phyloP scores from a whole-genome alignment of 2,113 vertebrate genomes.

The Electrona antarctica region DNA sequence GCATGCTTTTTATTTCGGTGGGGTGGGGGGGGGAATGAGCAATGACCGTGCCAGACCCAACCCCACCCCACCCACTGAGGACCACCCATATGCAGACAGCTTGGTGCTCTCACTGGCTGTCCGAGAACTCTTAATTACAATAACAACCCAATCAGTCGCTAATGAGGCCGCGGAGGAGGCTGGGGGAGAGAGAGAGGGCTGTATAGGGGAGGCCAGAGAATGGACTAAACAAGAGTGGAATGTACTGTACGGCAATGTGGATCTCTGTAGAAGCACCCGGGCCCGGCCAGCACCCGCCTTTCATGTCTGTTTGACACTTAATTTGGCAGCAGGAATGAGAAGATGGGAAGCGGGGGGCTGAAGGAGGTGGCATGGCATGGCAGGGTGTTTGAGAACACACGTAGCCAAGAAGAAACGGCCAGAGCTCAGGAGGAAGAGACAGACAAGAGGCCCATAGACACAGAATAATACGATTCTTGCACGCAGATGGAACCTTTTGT shows the following conservation, averaged over 20 bases:
- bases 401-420: background rate
- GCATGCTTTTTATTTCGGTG: background rate
- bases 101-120: conserved; percentile 50
- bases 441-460: too few species aligned
- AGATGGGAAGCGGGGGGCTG: conserved; percentile 11
- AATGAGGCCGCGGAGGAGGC: conserved; percentile 47
- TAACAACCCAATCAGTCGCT: conserved; percentile 67
- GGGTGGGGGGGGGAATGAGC: conserved; percentile 33
- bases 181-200: background rate
- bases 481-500: too few species aligned
- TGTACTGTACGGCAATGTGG: conserved; percentile 56
- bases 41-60: conserved; percentile 49
- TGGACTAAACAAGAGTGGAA: conserved; percentile 50
- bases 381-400: conserved; percentile 41
- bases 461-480: too few species aligned
- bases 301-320: conserved; percentile 67
- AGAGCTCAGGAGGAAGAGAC: too few species aligned
- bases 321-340: conserved; percentile 70
- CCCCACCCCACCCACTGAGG: conserved; percentile 44
- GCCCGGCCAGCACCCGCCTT: conserved; percentile 42
- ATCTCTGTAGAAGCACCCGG: conserved; percentile 49
- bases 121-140: conserved; percentile 68
- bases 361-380: too few species aligned
- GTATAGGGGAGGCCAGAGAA: conserved; percentile 33
- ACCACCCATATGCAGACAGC: conserved; percentile 66